Conservation (phyloP, 2,888 invertebrate species). For the Latheticus oryzae region DNA sequence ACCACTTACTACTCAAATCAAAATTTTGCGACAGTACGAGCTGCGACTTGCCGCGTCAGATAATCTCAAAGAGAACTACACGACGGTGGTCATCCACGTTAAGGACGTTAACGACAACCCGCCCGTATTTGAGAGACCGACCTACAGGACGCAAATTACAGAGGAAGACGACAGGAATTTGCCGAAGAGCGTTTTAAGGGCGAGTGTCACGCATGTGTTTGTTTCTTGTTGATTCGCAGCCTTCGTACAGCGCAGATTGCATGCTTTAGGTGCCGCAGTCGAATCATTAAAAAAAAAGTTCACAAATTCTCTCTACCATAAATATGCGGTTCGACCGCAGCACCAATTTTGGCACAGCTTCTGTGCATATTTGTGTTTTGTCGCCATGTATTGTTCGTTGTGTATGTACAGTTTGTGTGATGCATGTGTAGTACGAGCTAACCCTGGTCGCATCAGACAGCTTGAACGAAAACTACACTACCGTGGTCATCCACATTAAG, state of each 20-base stretch:
- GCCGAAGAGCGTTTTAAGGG: slow-evolving; percentile 94
- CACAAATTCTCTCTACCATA: too few species aligned
- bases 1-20: slow-evolving; percentile 8
- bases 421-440: slow-evolving; percentile 80
- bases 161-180: slow-evolving; percentile 95
- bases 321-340: slow-evolving; percentile 5
- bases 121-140: slow-evolving; percentile 94
- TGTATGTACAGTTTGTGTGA: slow-evolving; percentile 48
- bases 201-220: slow-evolving; percentile 59
- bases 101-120: slow-evolving; percentile 99
- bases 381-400: slow-evolving; percentile 19
- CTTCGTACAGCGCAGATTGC: not conserved
- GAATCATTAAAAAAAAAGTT: not conserved
- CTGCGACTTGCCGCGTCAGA: slow-evolving; percentile 94
- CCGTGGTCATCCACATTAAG: slow-evolving; percentile 82
- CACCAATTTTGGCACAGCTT: slow-evolving; percentile 16
- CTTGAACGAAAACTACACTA: slow-evolving; percentile 88
- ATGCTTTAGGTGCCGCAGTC: slow-evolving; percentile 1
- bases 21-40: slow-evolving; percentile 77
- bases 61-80: slow-evolving; percentile 97
- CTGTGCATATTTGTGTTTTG: slow-evolving; percentile 34
- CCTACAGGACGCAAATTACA: slow-evolving; percentile 94
- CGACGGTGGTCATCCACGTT: slow-evolving; percentile 95
- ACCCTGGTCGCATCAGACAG: slow-evolving; percentile 91
- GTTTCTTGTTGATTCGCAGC: slow-evolving; percentile 34